Conservation (phyloP, 2,797 vertebrate species). For the Hirundo rustica region DNA sequence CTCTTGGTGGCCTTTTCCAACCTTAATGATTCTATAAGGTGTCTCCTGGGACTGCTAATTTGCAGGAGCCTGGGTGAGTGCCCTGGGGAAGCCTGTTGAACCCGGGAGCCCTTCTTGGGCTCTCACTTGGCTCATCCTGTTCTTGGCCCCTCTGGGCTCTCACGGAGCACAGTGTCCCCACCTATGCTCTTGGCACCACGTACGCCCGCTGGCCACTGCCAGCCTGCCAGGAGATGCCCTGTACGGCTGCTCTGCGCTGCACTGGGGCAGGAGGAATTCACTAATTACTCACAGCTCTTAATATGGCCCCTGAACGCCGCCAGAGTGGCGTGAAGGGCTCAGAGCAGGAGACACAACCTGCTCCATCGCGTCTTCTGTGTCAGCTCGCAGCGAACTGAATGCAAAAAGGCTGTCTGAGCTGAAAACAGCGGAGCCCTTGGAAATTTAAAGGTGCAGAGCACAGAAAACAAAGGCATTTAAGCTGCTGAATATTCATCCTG, state of each 20-base stretch:
- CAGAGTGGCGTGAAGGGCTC: conserved; percentile 60
- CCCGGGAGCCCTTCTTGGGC: not conserved
- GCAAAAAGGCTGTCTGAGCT: conserved; percentile 67
- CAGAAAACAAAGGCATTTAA: conserved; percentile 48
- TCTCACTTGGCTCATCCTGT: not conserved
- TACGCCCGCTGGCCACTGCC: not conserved
- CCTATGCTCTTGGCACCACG: not conserved
- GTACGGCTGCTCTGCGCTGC: not conserved
- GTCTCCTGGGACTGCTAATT: not conserved
- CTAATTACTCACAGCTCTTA: conserved; percentile 55
- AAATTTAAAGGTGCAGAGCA: conserved; percentile 68
- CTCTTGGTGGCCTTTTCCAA: not conserved
- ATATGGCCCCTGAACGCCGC: conserved; percentile 48
- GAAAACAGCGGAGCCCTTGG: conserved; percentile 41
- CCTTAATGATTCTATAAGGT: not conserved
- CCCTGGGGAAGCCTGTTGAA: not conserved
- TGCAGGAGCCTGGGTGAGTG: not conserved
- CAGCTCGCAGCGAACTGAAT: conserved; percentile 50
- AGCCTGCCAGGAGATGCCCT: not conserved
- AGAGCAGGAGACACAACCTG: conserved; percentile 59
- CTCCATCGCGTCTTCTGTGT: conserved; percentile 62
- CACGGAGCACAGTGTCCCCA: accelerated
- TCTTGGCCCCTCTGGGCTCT: accelerated
- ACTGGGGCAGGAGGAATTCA: conserved; percentile 28
- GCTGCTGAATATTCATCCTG: conserved; percentile 56